These are phyloP conservation scores for Chloroceryle inda DNA, from an alignment of 2,797 vertebrate species.

Conservation along the genomic window DNA sequence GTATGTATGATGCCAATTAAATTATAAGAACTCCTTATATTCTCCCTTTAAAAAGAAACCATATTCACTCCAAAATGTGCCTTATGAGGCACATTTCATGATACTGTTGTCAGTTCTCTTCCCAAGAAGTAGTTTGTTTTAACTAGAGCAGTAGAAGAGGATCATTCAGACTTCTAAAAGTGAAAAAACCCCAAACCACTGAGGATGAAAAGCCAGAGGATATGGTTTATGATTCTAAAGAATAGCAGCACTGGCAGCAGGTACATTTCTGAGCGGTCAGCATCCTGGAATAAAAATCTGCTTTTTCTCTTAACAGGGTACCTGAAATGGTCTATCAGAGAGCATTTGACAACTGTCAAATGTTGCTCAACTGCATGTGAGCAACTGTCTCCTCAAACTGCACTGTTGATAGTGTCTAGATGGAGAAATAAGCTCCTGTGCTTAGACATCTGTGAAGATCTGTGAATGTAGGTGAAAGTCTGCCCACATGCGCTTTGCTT, in stretches of 20 bases:
- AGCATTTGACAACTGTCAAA: neutral
- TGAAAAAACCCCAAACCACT: neutral
- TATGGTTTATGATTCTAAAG: neutral
- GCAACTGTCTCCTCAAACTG: neutral
- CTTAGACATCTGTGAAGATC: neutral
- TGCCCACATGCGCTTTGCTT: neutral
- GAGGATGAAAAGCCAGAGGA: neutral
- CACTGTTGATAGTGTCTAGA: neutral
- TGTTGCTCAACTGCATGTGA: too few relatives aligned
- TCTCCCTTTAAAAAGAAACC: neutral
- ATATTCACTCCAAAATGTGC: neutral
- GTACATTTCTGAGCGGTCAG: neutral
- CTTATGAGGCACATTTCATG: neutral
- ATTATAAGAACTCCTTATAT: neutral
- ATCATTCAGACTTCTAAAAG: neutral
- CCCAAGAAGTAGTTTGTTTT: neutral
- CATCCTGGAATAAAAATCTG: rapidly evolving
- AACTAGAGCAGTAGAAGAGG: neutral
- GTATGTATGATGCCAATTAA: neutral
- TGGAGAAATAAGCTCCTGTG: neutral
- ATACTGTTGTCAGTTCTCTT: neutral
- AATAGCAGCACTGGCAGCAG: neutral
- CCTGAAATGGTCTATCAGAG: neutral
- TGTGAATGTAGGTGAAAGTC: neutral
- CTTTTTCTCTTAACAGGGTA: neutral